phyloP scores from a whole-genome alignment of 2,113 vertebrate genomes.

The Oreocharis arfaki region DNA sequence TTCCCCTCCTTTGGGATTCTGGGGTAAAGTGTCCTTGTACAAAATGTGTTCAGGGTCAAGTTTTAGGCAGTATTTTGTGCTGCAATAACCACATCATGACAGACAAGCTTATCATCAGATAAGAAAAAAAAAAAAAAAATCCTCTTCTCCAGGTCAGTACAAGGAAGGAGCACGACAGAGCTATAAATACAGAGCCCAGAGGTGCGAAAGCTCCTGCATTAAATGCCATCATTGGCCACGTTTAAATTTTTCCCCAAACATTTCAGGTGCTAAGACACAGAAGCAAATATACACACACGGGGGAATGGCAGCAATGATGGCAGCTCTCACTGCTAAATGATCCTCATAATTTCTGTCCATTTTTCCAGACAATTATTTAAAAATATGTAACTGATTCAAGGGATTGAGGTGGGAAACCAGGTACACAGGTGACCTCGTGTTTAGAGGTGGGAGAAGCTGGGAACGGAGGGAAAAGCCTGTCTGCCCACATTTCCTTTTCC shows the following conservation, averaged over 20 bases:
- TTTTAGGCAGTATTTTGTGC: slow-evolving; percentile 47
- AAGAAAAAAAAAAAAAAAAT: not conserved
- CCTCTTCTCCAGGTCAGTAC: slow-evolving; percentile 17
- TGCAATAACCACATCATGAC: not conserved
- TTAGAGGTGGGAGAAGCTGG: not conserved
- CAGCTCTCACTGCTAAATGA: not conserved
- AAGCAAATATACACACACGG: not conserved
- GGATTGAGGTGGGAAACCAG: not conserved
- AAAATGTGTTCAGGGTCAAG: slow-evolving; percentile 17
- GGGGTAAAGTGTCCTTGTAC: slow-evolving; percentile 13
- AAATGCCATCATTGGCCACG: not conserved
- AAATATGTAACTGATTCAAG: not conserved
- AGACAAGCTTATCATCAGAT: slow-evolving; percentile 21
- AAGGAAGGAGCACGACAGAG: slow-evolving; percentile 5
- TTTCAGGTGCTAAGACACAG: not conserved
- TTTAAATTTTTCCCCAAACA: not conserved
- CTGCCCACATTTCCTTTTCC: not conserved
- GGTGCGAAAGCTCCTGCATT: not conserved
- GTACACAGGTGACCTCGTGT: not conserved
- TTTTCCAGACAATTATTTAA: not conserved
- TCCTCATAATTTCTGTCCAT: not conserved
- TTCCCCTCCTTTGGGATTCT: slow-evolving; percentile 5
- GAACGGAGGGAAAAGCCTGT: not conserved
- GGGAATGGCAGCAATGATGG: not conserved
- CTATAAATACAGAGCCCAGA: slow-evolving; percentile 9